Base-by-base conservation (phyloP, 1,140 invertebrate genomes). In the Drosophila subpulchrella region DNA sequence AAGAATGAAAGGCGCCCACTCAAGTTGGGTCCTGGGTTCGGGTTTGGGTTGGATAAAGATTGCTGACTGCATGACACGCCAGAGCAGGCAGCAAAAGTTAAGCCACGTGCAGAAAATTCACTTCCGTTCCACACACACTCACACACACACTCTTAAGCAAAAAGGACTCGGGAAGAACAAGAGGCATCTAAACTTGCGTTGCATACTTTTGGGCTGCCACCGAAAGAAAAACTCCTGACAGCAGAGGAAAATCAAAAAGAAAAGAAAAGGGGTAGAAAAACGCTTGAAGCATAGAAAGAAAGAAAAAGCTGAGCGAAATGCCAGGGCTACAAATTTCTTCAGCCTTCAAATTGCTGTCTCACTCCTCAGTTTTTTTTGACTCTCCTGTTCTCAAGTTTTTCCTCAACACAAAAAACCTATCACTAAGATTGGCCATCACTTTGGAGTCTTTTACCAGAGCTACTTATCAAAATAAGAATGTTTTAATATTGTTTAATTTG, bases 21-120 rank as follows among this genome's bases (percentile, higher is more conserved):
- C 30, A 4, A 51, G n/a, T 27, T 50, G 17, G 32, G 32, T 34
- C 7, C 7, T 10, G 7, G 32, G 32, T 10, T 11, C 24, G 27
- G n/a, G 38, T 59, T 30, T n/a, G 50, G 48, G 57, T 44, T 46
- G 75, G 60, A 39, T 57, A 48, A 48, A 38, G 41, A 57, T 54
- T 58, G 72, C 76, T 82, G 56, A 75, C 53, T 68, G 77, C 75
- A 71, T 78, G 75, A 82, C 75, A 82, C 75, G 75, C 79, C 72
- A 63, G 66, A 58, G 47, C 62, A 59, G 72, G 66, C 81, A 80
- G 62, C 61, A 71, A 75, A 84, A 85, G 60, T 85, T 82, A 47
- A 48, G 78, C 75, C 82, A 88, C 75, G 79, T 88, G 71, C 76
- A 82, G 75, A 77, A 84, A 85, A 81, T 78, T 67, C 78, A 86